These are phyloP conservation scores for Ptychobarbus kaznakovi DNA, from an alignment of 2,797 vertebrate genomes.

Conservation along the genomic window DNA sequence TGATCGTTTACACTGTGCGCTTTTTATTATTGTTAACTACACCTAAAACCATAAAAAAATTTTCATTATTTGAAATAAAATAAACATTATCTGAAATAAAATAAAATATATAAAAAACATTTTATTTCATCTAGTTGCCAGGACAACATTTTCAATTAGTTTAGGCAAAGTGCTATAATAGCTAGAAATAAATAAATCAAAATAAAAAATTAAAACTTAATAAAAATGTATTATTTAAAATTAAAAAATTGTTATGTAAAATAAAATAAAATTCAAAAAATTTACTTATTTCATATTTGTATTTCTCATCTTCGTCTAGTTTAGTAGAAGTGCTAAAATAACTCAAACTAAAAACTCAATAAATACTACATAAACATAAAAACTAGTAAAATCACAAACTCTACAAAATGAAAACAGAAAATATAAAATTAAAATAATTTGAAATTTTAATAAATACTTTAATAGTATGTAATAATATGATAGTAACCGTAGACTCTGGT, in stretches of 20 bases:
- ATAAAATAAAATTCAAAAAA: no score
- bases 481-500: not conserved
- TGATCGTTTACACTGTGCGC: no score
- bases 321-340: no score
- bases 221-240: no score
- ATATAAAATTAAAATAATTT: not conserved
- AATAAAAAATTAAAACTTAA: not conserved
- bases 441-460: not conserved
- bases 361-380: no score
- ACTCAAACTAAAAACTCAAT: no score
- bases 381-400: no score
- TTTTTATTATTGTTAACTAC: not conserved
- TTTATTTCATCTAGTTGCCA: not conserved
- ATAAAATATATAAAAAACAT: not conserved
- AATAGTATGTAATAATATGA: not conserved
- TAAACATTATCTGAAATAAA: not conserved
- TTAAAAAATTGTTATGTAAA: no score
- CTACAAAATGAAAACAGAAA: not conserved
- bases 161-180: not conserved
- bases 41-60: not conserved
- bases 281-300: no score
- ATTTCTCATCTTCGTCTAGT: no score
- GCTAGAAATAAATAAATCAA: not conserved
- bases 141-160: not conserved
- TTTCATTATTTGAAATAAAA: not conserved